These are phyloP conservation scores for Tadarida brasiliensis DNA, from an alignment of 2,797 vertebrate genomes.

Conservation along the genomic window DNA sequence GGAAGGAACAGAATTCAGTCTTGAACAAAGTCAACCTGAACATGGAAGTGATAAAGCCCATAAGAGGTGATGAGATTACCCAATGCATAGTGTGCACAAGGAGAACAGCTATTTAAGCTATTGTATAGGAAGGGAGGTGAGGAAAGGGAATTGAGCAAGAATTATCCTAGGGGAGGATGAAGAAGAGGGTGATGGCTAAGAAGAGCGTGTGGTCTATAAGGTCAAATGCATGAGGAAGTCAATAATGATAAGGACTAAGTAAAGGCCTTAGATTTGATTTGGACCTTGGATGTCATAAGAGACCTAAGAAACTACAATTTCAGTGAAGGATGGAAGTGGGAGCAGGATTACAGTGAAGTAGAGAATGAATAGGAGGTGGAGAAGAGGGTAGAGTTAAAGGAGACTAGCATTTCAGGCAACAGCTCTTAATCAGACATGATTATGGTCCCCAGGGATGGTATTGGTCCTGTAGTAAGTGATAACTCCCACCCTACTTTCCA, in stretches of 20 bases:
- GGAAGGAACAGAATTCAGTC: not conserved
- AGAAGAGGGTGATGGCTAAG: not conserved
- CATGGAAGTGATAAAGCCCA: not conserved
- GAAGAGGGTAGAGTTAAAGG: not conserved
- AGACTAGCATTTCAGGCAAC: not conserved
- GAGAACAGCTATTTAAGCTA: not conserved
- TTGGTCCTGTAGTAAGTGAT: not conserved
- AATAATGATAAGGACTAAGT: not conserved
- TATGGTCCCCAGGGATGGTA: not conserved
- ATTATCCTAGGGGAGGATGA: not conserved
- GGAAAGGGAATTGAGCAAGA: not conserved
- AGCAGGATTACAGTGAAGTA: not conserved
- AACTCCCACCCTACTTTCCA: not conserved
- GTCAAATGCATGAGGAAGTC: not conserved
- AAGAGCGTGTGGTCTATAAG: not conserved
- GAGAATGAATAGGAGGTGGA: not conserved
- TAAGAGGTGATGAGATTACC: not conserved
- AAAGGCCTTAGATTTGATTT: not conserved
- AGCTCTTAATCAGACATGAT: not conserved
- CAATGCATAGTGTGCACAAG: not conserved
- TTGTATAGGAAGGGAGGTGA: not conserved
- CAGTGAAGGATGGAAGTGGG: not conserved
- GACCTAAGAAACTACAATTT: not conserved
- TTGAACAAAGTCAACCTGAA: not conserved
- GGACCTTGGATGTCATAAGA: not conserved